A percentile compares a stretch with the other conserved stretches of the same genome.
phyloP scores from a whole-genome alignment of 2,888 invertebrate species.

The Coelogynopora nodosa region DNA sequence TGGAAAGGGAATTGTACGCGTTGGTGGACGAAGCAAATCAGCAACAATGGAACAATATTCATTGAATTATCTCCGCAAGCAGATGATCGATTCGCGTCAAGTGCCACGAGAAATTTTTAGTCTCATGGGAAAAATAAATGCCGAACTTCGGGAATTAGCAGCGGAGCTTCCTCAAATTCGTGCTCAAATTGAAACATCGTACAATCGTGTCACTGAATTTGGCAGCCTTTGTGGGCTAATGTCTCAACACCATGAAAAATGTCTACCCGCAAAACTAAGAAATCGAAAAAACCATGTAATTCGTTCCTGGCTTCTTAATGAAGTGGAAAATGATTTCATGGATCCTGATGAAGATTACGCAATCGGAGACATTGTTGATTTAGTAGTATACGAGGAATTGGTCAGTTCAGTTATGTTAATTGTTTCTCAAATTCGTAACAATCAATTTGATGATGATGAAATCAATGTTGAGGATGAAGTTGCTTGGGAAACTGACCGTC shows the following conservation, averaged over 20 bases:
- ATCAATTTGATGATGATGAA: background rate
- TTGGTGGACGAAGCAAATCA: constrained; percentile 46
- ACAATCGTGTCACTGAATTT: background rate
- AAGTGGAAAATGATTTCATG: constrained; percentile 27
- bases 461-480: constrained; percentile 39
- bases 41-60: constrained; percentile 27
- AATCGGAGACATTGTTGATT: constrained; percentile 9
- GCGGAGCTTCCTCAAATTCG: background rate
- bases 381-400: background rate
- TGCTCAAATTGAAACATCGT: background rate
- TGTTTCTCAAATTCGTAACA: background rate
- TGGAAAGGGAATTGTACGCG: constrained; percentile 49
- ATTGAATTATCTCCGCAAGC: background rate
- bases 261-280: background rate
- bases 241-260: background rate
- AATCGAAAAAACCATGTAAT: background rate
- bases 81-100: background rate
- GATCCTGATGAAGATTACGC: constrained; percentile 34
- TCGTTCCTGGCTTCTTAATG: background rate
- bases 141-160: background rate
- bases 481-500: background rate
- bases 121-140: background rate
- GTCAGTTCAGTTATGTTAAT: background rate
- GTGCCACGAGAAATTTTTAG: background rate
- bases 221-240: background rate